phyloP scores from a whole-genome alignment of 64 coral and sea anemone species.

The Montipora foliosa region DNA sequence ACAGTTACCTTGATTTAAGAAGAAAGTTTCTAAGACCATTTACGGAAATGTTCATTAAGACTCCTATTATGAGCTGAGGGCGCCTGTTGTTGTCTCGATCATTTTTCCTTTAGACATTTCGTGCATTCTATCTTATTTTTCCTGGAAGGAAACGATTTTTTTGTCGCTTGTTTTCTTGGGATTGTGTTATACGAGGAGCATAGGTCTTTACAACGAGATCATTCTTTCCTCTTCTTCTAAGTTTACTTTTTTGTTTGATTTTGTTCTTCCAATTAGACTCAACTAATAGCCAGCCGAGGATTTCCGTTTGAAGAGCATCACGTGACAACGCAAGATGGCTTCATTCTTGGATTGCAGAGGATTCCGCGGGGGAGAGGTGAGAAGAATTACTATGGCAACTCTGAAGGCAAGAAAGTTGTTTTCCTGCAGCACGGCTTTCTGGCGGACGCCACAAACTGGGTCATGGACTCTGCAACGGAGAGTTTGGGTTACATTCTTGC shows the following conservation, averaged over 20 bases:
- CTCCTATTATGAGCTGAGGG: no score
- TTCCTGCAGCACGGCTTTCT: constrained; percentile 57
- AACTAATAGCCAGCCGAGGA: constrained; percentile 68
- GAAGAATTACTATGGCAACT: neutral
- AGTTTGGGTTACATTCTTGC: constrained; percentile 63
- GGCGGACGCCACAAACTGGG: constrained; percentile 48
- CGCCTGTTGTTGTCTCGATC: no score
- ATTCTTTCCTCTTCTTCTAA: neutral
- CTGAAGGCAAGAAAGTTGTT: constrained; percentile 49
- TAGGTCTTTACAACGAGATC: no score
- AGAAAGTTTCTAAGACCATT: no score
- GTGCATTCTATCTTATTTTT: no score
- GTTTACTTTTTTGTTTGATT: neutral
- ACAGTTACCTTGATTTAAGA: neutral
- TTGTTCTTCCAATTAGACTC: neutral
- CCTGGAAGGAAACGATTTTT: no score
- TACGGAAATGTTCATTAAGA: no score
- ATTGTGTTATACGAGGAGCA: no score
- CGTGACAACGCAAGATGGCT: constrained; percentile 73
- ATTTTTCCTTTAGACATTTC: no score
- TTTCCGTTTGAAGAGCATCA: constrained; percentile 76
- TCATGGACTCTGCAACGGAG: constrained; percentile 1
- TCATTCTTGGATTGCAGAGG: constrained; percentile 71
- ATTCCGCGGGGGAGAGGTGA: constrained; percentile 56
- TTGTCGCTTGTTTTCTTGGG: no score